Evolutionary conservation across 2,113 vertebrate species (phyloP).

Genomic region (Heptranchias perlo): DNA sequence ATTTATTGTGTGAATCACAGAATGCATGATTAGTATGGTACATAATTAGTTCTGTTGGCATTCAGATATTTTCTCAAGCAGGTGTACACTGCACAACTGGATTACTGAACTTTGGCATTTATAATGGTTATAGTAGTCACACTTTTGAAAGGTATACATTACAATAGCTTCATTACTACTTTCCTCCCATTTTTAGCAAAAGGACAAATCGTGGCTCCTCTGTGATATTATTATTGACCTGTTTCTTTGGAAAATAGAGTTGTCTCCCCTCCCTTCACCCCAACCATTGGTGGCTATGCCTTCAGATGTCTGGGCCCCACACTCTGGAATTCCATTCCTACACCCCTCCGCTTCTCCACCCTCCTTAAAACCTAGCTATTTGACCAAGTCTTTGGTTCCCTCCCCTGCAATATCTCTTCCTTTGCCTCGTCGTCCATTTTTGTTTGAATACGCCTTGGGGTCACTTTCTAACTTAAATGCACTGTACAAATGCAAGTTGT

Average conservation of each 20-base stretch:
- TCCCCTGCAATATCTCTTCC: neutral
- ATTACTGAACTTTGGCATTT: neutral
- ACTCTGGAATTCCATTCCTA: neutral
- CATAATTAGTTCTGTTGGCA: neutral
- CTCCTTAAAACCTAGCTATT: neutral
- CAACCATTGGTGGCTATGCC: neutral
- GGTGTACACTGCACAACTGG: neutral
- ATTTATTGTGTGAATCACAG: neutral
- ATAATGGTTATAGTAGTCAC: neutral
- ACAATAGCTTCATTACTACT: neutral
- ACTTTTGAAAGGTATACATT: neutral
- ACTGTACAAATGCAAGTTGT: neutral
- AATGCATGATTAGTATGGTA: neutral
- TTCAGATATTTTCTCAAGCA: neutral
- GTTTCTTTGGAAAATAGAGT: neutral
- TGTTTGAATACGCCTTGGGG: neutral
- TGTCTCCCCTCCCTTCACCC: neutral
- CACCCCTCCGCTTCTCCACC: neutral
- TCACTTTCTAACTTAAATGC: neutral
- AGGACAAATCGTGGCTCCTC: neutral
- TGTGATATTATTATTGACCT: neutral
- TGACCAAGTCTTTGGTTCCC: neutral
- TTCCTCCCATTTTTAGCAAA: neutral
- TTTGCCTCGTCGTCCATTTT: neutral
- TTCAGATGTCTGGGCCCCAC: neutral